A percentile compares a stretch with the other conserved stretches of the same genome.
phyloP scores from a whole-genome alignment of 2,797 vertebrate genomes.

The Rhinichthys osculus region DNA sequence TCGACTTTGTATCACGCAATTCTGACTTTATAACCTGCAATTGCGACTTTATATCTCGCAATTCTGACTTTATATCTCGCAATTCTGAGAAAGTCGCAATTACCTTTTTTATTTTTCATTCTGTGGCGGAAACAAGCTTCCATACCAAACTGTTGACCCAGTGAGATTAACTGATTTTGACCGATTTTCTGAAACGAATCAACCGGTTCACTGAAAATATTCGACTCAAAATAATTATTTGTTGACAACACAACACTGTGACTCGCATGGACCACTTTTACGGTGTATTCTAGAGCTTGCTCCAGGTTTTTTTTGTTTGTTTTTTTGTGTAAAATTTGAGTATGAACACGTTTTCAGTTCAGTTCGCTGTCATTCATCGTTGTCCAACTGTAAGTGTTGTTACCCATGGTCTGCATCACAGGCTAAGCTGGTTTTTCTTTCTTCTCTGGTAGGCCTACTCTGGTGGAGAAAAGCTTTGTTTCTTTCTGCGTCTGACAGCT shows the following conservation, averaged over 20 bases:
- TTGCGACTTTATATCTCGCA: too few relatives aligned
- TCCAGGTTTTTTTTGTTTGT: background rate
- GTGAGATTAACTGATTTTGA: background rate
- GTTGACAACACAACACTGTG: background rate
- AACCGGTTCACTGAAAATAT: background rate
- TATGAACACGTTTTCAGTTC: background rate
- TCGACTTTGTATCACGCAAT: too few relatives aligned
- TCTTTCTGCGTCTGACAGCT: constrained; percentile 67
- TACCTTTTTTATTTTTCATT: too few relatives aligned
- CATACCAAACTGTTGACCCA: too few relatives aligned
- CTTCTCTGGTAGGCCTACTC: constrained; percentile 34
- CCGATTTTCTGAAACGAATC: background rate
- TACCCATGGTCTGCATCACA: constrained; percentile 41
- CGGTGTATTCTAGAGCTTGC: background rate
- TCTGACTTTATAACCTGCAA: too few relatives aligned
- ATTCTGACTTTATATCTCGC: too few relatives aligned
- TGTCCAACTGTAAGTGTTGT: constrained; percentile 29
- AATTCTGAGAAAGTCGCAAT: too few relatives aligned
- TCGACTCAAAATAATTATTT: background rate
- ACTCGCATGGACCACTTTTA: background rate
- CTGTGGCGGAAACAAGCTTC: too few relatives aligned
- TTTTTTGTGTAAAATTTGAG: background rate
- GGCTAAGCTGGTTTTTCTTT: constrained; percentile 54
- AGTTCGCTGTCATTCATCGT: constrained; percentile 7
- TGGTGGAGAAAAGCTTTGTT: constrained; percentile 63